Evolutionary conservation across 2,888 invertebrate species (phyloP), one percentile per base, ranked within the genome.

Genomic region (Heliconius hortense): DNA sequence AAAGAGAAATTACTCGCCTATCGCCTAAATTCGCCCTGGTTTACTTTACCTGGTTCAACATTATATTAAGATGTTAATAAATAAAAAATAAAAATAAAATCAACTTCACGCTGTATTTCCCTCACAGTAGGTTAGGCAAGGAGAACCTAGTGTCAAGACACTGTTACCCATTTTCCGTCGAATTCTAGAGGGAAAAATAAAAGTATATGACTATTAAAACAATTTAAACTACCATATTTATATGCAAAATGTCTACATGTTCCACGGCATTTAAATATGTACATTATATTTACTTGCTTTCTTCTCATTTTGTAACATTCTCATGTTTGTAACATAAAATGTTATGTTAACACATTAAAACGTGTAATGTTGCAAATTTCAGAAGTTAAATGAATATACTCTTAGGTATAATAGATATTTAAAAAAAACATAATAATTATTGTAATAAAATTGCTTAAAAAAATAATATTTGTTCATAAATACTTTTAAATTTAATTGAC

Each of bases 401-500:
- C 31, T 64, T 64, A 21, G 1, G 4, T 21, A 35, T 63, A 35
- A 11, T 1, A 63, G 21, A 35, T 35, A 24, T n/a, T 60, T 24
- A 11, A 0, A 35, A n/a, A 31, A 35, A 31, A 7, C 15, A n/a
- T 15, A 62, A 4, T 35, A 48, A 18, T 1, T 35, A 2, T n/a
- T 28, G 21, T 31, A 24, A 4, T 39, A 35, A 15, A 64, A 64
- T 10, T 10, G 7, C n/a, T 39, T 62, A 62, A 18, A 24, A 59
- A 18, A 28, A 15, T 13, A 4, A 24, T 64, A 64, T 31, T 21
- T 63, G 11, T 43, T 43, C 43, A 35, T 64, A 64, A 13, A 35
- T 35, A 56, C 56, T 10, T 3, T 24, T n/a, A n/a, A 89, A 89
- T 90, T 90, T 91, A 88, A 91, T 91, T 90, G 89, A 85, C 86